Evolutionary conservation across 37 sponge, comb jelly and placozoan genomes (phyloP).

Genomic region (Eunapius fragilis): DNA sequence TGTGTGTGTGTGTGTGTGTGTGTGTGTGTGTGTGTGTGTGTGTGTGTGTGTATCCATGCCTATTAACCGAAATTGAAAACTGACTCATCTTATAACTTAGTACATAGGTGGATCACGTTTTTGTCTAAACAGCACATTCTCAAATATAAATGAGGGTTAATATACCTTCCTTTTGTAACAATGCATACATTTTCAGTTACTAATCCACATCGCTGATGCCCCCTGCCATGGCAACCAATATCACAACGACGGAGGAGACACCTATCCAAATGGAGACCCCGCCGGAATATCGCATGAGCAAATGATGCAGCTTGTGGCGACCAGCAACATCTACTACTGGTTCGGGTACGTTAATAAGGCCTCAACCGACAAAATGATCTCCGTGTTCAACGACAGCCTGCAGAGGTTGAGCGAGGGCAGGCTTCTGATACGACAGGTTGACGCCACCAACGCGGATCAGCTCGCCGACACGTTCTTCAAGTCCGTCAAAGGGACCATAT

Average conservation of each 20-base stretch:
- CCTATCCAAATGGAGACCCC: conserved; percentile 72
- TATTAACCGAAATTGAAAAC: too few relatives aligned
- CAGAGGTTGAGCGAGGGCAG: conserved; percentile 39
- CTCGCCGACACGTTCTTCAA: conserved; percentile 36
- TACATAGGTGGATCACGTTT: too few relatives aligned
- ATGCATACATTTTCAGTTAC: conserved; percentile 56
- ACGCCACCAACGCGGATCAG: conserved; percentile 50
- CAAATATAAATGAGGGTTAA: too few relatives aligned
- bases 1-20: too few relatives aligned
- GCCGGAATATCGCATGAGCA: conserved; percentile 68
- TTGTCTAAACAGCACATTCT: too few relatives aligned
- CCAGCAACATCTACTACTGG: conserved; percentile 70
- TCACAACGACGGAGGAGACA: conserved; percentile 37
- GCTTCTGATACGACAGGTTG: conserved; percentile 64
- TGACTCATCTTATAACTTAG: too few relatives aligned
- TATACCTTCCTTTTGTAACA: too few relatives aligned
- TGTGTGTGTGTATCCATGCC: too few relatives aligned
- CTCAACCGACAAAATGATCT: conserved; percentile 77
- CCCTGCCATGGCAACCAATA: conserved; percentile 81
- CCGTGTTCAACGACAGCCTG: conserved; percentile 65
- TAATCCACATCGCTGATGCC: conserved; percentile 79
- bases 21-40: too few relatives aligned
- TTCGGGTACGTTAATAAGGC: conserved; percentile 72
- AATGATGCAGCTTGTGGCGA: conserved; percentile 64
- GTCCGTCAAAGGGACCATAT: conserved; percentile 52